Conservation (phyloP, 1,140 invertebrate species). For the Procambarus clarkii region DNA sequence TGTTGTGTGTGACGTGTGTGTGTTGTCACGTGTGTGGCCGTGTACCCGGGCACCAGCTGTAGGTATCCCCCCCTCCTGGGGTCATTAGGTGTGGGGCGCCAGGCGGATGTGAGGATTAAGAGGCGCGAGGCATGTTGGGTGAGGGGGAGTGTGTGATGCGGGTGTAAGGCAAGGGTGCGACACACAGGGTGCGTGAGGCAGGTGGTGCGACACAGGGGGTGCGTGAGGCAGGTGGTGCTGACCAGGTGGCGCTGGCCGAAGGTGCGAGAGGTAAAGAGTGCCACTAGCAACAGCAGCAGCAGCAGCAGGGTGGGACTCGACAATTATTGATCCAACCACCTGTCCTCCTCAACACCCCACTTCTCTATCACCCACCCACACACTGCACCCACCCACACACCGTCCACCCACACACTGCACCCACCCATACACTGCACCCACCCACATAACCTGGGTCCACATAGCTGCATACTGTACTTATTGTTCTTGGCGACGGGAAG, state of each 20-base stretch:
- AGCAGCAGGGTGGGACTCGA: slow-evolving; percentile 6
- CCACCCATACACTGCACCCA: neutral
- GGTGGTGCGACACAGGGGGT: neutral
- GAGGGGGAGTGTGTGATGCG: neutral
- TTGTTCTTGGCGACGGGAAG: no score
- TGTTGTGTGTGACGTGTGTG: no score
- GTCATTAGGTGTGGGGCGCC: neutral
- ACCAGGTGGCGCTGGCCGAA: neutral
- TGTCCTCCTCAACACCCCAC: neutral
- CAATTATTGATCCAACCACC: slow-evolving; percentile 44
- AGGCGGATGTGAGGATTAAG: neutral
- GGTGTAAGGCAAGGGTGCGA: neutral
- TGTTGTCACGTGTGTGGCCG: neutral
- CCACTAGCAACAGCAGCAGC: neutral
- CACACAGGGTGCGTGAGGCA: neutral
- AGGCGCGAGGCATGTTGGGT: neutral
- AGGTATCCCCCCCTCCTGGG: neutral
- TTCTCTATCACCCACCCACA: neutral
- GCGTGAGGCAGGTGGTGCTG: neutral
- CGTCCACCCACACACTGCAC: neutral
- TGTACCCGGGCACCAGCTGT: neutral
- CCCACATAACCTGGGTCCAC: neutral
- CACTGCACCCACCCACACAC: neutral
- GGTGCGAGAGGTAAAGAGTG: neutral
- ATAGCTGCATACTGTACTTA: no score